Base-by-base conservation (phyloP, 2,888 invertebrate genomes). In the Leptinotarsa juncta region DNA sequence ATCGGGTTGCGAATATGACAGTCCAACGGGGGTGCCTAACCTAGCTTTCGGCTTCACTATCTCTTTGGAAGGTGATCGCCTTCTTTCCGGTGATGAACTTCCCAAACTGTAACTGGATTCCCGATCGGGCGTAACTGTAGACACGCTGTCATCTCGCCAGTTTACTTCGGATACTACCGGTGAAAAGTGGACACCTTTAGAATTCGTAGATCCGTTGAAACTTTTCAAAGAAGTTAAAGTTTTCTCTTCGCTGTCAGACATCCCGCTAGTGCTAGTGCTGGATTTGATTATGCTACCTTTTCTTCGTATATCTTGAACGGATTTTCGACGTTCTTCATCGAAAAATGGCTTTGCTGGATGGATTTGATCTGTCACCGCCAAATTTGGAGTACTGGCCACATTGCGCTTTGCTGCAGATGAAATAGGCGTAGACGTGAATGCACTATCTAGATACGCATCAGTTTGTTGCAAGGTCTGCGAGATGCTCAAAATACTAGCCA, bases 91-190 rank as follows among this genome's bases (percentile, higher is more conserved):
- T n/a, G 85, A 85, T 2, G 81, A 81, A 73, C 86, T 85, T 7
- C 83, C 83, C 42, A 87, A 77, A 68, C 86, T 86, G 76, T 85
- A 86, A 74, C 85, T 85, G 4, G 86, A 85, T 73, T 86, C 86
- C 23, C 85, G 79, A 69, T 87, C 86, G 1, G 83, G 84, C 10
- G 84, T 84, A 32, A 80, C 83, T 18, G 84, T 83, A 3, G 84
- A 84, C 14, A 82, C 80, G 74, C 81, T 84, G 74, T 94, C 93
- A 74, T 94, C 93, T 80, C 92, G 90, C 94, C 95, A 95, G 85
- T 93, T 93, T 76, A 95, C 94, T 88, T 95, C 94, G 67, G 94
- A 93, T 16, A 95, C 94, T 70, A 95, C 92, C 4, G 94, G 94
- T 81, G 93, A 94, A 86, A 95, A 95, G 83, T 94, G 94, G 48